Evolutionary conservation across 2,797 vertebrate species (phyloP).

Genomic region (Chloroceryle inda): DNA sequence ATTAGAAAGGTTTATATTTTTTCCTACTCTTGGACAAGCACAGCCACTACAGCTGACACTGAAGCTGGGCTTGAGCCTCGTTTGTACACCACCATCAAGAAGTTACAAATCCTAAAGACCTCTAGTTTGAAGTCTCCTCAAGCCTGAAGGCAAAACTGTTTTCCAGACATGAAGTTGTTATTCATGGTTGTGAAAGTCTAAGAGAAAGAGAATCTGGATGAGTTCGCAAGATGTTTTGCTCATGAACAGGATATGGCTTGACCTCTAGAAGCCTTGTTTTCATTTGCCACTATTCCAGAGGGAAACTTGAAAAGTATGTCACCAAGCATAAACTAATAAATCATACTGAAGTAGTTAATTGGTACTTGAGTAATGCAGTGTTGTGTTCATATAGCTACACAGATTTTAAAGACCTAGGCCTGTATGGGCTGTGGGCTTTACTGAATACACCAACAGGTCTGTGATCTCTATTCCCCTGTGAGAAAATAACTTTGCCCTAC

Average conservation of each 20-base stretch:
- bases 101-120: not conserved
- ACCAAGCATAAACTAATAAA: not conserved
- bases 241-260: not conserved
- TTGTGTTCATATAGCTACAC: not conserved
- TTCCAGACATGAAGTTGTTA: not conserved
- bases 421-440: not conserved
- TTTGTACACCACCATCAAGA: not conserved
- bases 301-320: not conserved
- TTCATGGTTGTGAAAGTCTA: not conserved
- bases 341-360: not conserved
- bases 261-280: not conserved
- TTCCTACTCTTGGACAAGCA: not conserved
- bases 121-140: not conserved
- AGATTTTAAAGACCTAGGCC: not conserved
- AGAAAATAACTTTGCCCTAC: not conserved
- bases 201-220: not conserved
- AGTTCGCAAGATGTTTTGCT: not conserved
- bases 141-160: not conserved
- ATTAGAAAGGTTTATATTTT: not conserved
- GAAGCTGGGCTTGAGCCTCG: not conserved
- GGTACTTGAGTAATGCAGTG: not conserved
- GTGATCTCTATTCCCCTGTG: not conserved
- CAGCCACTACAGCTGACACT: not conserved
- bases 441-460: not conserved
- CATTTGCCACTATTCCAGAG: not conserved